Evolutionary conservation across 2,113 vertebrate genomes (phyloP).

Genomic region (Xiphophorus maculatus): DNA sequence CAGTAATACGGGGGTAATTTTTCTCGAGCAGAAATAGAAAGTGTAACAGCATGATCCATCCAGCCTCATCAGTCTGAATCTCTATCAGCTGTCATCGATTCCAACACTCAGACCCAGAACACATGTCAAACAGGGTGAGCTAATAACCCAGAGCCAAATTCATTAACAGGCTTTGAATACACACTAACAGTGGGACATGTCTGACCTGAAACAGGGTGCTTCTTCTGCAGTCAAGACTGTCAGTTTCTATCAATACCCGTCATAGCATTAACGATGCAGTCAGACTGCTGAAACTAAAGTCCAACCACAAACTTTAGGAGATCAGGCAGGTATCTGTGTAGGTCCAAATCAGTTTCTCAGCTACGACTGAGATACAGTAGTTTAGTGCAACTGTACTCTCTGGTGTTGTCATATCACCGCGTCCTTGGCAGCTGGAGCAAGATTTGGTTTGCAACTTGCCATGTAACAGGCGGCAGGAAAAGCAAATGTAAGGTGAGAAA

Average conservation of each 20-base stretch:
- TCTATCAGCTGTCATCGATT: constrained; percentile 5
- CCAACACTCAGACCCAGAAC: constrained; percentile 3
- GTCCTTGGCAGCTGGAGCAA: neutral
- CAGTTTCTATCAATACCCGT: neutral
- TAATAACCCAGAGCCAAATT: constrained; percentile 10
- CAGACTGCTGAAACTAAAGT: neutral
- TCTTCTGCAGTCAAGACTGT: constrained; percentile 1
- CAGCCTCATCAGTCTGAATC: neutral
- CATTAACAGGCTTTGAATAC: constrained; percentile 13
- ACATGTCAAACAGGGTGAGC: neutral
- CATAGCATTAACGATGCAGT: neutral
- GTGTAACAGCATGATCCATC: neutral
- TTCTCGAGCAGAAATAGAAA: neutral
- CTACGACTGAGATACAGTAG: neutral
- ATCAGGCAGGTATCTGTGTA: neutral
- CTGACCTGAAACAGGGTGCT: constrained; percentile 3
- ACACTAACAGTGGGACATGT: constrained; percentile 8
- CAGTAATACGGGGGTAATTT: neutral
- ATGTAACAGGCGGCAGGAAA: neutral
- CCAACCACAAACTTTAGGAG: neutral
- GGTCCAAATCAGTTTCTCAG: neutral
- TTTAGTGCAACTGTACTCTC: neutral
- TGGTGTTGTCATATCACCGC: neutral
- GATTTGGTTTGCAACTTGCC: neutral
- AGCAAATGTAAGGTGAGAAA: neutral